Evolutionary conservation across 37 sponge, comb jelly and placozoan species (phyloP), one percentile per base, ranked within the genome.

Genomic region (Chondrosia reniformis): DNA sequence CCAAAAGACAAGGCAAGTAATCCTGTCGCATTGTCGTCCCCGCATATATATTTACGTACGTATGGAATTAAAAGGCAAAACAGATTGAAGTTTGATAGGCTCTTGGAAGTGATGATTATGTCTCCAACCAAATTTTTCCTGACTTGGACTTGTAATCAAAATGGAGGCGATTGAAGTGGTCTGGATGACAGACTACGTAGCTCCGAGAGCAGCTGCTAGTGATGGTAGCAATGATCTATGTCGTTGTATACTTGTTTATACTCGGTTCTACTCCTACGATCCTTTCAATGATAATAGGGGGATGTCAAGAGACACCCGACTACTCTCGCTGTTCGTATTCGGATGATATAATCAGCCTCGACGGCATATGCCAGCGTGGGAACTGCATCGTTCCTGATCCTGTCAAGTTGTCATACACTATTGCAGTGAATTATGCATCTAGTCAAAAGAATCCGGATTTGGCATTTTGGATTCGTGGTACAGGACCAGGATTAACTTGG

Each of bases 401-500:
- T 17, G 43, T 69, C 1, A 10, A 40, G 43, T n/a, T 24, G 3
- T 4, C 4, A 1, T 69, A 69, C 44, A 7, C 6, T 1, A 40
- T 69, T 13, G 38, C 36, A 69, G 72, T 25, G 43, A 37, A 19
- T 41, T 69, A 69, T 44, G 8, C 32, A 40, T 44, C 44, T 41
- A 21, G 15, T 2, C 24, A 69, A 36, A 40, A 7, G 3, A 69
- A 56, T 24, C n/a, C 58, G 27, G 27, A 28, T 24, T 2, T 28
- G 58, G 58, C n/a, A 6, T 65, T 91, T 62, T 91, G 80, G 83
- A 80, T 91, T 19, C 74, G 91, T 31, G 91, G 91, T 1, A 64
- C 52, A 39, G 91, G 91, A 0, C 91, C 91, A 30, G 84, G 87
- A 5, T 76, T 91, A 0, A 83, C 78, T 21, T 86, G 87, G 86